Percentiles rank a stretch among this genome's conserved stretches.
Conservation (phyloP, 2,888 invertebrate species). For the Osmoderma eremita region DNA sequence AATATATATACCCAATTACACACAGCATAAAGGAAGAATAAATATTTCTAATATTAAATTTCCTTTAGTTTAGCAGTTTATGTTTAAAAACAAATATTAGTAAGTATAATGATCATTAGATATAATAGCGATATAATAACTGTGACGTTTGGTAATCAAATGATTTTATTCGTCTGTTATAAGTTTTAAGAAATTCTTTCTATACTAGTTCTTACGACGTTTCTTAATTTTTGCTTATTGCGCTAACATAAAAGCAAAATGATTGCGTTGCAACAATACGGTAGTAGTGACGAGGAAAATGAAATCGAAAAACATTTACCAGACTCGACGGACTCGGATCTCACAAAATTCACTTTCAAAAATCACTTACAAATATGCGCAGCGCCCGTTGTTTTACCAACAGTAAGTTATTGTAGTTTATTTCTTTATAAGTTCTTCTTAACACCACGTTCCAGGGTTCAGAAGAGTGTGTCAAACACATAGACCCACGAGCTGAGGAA, state of each 20-base stretch:
- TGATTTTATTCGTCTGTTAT: too few relatives aligned
- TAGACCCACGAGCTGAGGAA: conserved; percentile 85
- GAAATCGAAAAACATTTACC: conserved; percentile 60
- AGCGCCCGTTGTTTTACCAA: conserved; percentile 85
- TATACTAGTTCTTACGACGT: too few relatives aligned
- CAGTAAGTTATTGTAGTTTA: conserved; percentile 67
- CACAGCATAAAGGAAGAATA: too few relatives aligned
- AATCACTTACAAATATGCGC: conserved; percentile 78
- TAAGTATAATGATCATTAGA: too few relatives aligned
- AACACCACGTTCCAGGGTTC: conserved; percentile 68
- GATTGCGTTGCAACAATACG: conserved; percentile 80
- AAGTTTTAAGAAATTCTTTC: too few relatives aligned
- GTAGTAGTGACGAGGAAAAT: conserved; percentile 76
- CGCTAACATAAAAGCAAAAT: conserved; percentile 62
- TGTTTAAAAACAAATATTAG: too few relatives aligned
- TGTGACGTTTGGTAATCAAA: too few relatives aligned
- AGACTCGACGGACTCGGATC: conserved; percentile 58
- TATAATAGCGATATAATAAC: too few relatives aligned
- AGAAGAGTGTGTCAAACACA: conserved; percentile 74
- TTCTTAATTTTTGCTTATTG: not conserved
- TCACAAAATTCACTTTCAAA: conserved; percentile 67
- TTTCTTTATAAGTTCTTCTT: not conserved
- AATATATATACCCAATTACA: too few relatives aligned
- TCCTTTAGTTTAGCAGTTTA: too few relatives aligned
- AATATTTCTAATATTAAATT: too few relatives aligned